Evolutionary conservation across 2,797 vertebrate genomes (phyloP), one percentile per base, ranked within the genome.

Genomic region (Agapornis canus): DNA sequence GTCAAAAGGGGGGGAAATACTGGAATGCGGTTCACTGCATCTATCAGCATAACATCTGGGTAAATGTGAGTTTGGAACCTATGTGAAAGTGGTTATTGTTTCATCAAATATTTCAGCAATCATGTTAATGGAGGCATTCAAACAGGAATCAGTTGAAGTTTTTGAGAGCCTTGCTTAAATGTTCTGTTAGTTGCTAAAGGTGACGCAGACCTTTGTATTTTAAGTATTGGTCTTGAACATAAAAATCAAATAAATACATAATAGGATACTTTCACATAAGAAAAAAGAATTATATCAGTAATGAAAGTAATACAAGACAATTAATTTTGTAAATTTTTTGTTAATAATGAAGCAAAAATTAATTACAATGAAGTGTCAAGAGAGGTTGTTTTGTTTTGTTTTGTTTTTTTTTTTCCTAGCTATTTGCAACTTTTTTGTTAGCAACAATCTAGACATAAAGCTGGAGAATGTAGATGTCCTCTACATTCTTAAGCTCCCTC

Each of bases 71-170:
- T 61, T 69, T 69, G 54, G 13, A 42, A 76, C 14, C 54, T 61
- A 64, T n/a, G n/a, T 65, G 18, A 19, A 69, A 69, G 2, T 45
- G n/a, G 63, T 81, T 79, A 68, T 43, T 42, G 32, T 60, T 93
- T 84, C 59, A 84, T 71, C 63, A 91, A 82, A 92, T 18, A 76
- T 32, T 89, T 82, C 63, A 89, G 31, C 18, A 45, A 57, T 69
- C 42, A 15, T 45, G 16, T 54, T 79, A 86, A 84, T 35, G 39
- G 26, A 49, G 18, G 10, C 26, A 86, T 73, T 88, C 31, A 88
- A 63, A 86, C 7, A 60, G 35, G 88, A 76, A 73, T 86, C 72
- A 56, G 61, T 54, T 45, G n/a, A 69, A 45, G 12, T 11, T 86
- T 85, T 70, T 68, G 31, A 91, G 21, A 63, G 2, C 5, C 20